A percentile compares a stretch with the other conserved stretches of the same genome.
Conservation (phyloP, 2,888 invertebrate species). For the Amphipyra tragopoginis region DNA sequence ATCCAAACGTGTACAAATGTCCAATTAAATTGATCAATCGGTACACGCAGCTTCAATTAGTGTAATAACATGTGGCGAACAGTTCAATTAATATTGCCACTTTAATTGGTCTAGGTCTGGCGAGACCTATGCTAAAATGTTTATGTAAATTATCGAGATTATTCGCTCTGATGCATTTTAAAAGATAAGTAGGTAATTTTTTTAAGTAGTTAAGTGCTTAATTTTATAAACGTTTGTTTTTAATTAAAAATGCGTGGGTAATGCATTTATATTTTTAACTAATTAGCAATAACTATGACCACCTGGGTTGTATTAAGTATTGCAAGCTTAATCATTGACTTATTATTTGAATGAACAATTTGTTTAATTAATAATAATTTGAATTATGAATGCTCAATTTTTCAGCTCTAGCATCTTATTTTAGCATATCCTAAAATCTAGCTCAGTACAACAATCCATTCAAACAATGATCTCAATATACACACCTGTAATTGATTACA, state of each 20-base stretch:
- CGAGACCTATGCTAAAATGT: constrained; percentile 34
- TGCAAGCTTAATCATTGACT: too few species aligned
- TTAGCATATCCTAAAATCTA: neutral
- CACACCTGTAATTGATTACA: constrained; percentile 10
- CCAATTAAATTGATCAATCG: constrained; percentile 69
- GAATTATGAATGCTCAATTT: too few species aligned
- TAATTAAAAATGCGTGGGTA: neutral
- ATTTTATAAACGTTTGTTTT: constrained; percentile 15
- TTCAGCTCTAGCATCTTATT: neutral
- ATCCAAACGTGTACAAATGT: constrained; percentile 61
- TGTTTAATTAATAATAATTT: too few species aligned
- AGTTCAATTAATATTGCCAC: constrained; percentile 56
- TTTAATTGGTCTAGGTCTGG: constrained; percentile 51
- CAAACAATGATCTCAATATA: neutral
- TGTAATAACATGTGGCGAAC: constrained; percentile 50
- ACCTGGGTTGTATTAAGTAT: too few species aligned
- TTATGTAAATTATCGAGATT: constrained; percentile 38
- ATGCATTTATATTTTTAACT: too few species aligned
- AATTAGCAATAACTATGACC: too few species aligned
- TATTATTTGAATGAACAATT: too few species aligned
- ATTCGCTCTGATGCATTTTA: constrained; percentile 8
- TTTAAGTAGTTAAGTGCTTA: neutral
- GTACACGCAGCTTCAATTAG: constrained; percentile 67
- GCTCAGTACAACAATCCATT: neutral
- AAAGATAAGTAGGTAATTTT: constrained; percentile 1